Conservation (phyloP, 2,113 vertebrate genomes). For the Burhinus oedicnemus region DNA sequence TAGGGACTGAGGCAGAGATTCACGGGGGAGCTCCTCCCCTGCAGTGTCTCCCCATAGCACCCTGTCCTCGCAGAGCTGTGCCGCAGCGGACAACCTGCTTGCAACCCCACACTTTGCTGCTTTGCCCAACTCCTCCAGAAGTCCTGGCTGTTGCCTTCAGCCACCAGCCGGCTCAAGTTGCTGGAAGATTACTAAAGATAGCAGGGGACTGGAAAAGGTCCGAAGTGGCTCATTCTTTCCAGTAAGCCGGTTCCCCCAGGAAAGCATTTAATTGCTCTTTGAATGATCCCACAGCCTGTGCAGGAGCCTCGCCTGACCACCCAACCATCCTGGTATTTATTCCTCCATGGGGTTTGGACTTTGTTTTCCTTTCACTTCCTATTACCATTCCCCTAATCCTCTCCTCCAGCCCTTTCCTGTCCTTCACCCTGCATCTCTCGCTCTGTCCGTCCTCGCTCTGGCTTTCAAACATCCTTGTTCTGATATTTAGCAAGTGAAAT, state of each 20-base stretch:
- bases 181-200: constrained; percentile 24
- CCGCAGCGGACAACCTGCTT: accelerated
- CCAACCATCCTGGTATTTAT: background rate
- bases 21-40: background rate
- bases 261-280: constrained; percentile 61
- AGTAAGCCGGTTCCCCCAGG: background rate
- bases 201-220: background rate
- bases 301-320: background rate
- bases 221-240: background rate
- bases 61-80: background rate
- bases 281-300: constrained; percentile 4
- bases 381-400: constrained; percentile 39
- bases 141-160: background rate
- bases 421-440: background rate
- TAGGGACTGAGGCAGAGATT: background rate
- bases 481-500: constrained; percentile 5
- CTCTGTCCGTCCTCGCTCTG: background rate
- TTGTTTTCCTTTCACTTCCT: constrained; percentile 63
- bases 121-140: background rate
- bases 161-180: background rate
- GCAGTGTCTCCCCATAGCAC: accelerated
- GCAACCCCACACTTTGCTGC: accelerated
- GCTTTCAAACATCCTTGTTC: background rate
- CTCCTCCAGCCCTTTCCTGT: constrained; percentile 22
- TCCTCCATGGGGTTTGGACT: constrained; percentile 8